These are phyloP conservation scores for Pristionchus exspectatus DNA, from an alignment of 2,888 invertebrate genomes.

Conservation along the genomic window DNA sequence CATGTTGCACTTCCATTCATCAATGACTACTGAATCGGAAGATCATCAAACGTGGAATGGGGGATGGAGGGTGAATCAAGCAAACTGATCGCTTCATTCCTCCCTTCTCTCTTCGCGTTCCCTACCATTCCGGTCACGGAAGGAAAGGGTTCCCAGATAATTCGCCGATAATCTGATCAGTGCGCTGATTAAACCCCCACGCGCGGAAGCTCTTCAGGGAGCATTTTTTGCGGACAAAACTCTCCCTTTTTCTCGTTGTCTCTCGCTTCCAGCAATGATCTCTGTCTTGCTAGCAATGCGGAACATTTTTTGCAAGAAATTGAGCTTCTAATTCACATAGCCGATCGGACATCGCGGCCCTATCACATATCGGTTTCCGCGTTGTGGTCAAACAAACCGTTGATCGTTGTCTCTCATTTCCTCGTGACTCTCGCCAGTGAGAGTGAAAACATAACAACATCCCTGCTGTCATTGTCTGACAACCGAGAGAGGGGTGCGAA, in stretches of 20 bases:
- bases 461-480: too few relatives aligned
- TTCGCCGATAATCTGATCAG: neutral
- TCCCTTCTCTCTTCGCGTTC: neutral
- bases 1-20: too few relatives aligned
- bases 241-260: neutral
- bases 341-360: neutral
- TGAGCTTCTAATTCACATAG: too few relatives aligned
- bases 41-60: neutral
- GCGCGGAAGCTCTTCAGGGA: neutral
- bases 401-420: neutral
- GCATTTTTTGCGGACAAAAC: neutral
- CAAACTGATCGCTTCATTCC: constrained; percentile 16
- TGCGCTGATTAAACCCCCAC: neutral
- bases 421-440: too few relatives aligned
- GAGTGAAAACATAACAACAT: too few relatives aligned
- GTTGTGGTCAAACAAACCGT: neutral
- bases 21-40: neutral
- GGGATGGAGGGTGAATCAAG: neutral
- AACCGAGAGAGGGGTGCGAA: too few relatives aligned
- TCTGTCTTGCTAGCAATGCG: neutral
- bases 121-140: constrained; percentile 5
- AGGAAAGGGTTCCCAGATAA: constrained; percentile 10
- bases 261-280: neutral
- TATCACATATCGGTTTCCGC: neutral
- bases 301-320: neutral